Evolutionary conservation across 2,888 invertebrate species (phyloP).

Genomic region (Drosophila pseudotakahashii): DNA sequence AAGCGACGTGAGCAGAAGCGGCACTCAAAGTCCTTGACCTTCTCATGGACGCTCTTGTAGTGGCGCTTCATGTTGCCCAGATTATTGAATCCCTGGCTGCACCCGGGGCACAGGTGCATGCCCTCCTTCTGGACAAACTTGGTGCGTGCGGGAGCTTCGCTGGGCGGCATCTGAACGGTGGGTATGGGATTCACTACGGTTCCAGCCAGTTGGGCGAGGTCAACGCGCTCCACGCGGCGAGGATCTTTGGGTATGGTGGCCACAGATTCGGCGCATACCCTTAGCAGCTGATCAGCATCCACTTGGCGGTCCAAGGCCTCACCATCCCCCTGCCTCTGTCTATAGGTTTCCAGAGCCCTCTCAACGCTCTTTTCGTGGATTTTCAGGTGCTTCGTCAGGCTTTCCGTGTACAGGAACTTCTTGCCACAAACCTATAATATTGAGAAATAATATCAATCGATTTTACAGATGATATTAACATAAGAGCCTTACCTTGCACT

Average conservation of each 20-base stretch:
- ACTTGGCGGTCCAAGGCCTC: conserved; percentile 38
- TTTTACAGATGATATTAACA: too few relatives aligned
- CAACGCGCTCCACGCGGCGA: conserved; percentile 79
- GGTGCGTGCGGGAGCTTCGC: conserved; percentile 54
- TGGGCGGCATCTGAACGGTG: conserved; percentile 63
- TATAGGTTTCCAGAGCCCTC: conserved; percentile 78
- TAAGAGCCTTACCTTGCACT: conserved; percentile 65
- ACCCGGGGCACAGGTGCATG: conserved; percentile 79
- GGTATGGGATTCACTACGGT: conserved; percentile 81
- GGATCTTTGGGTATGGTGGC: conserved; percentile 80
- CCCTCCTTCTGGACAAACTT: conserved; percentile 81
- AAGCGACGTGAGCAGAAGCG: conserved; percentile 81
- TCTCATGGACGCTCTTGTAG: conserved; percentile 82
- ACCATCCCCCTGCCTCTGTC: conserved; percentile 74
- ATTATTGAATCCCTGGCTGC: conserved; percentile 81
- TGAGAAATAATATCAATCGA: too few relatives aligned
- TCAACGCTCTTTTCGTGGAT: conserved; percentile 81
- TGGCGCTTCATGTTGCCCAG: conserved; percentile 82
- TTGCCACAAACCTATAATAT: conserved; percentile 71
- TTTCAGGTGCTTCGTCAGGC: conserved; percentile 80
- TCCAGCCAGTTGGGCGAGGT: conserved; percentile 78
- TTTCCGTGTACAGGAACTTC: conserved; percentile 79
- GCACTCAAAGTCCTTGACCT: conserved; percentile 82
- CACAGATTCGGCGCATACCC: conserved; percentile 80
- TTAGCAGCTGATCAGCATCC: conserved; percentile 74